Evolutionary conservation across 2,888 invertebrate species (phyloP).

Genomic region (Drosophila nr. fundita): DNA sequence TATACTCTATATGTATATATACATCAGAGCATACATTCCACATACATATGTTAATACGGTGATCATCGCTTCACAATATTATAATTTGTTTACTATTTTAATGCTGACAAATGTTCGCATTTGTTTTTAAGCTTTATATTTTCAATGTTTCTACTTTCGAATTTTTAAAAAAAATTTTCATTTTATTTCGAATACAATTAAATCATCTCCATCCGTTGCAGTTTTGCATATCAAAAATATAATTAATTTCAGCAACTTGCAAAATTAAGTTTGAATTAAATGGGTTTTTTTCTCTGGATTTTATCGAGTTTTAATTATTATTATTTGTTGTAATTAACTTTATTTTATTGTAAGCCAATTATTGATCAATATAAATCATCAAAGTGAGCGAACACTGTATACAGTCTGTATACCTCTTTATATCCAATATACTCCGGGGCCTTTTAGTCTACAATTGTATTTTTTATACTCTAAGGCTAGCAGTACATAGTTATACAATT

Average conservation of each 20-base stretch:
- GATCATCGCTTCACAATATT: background rate
- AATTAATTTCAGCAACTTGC: background rate
- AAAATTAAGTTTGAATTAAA: background rate
- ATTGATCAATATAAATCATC: background rate
- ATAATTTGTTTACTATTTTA: background rate
- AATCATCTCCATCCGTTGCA: background rate
- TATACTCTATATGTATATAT: background rate
- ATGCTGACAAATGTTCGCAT: background rate
- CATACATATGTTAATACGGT: constrained; percentile 6
- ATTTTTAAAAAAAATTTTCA: background rate
- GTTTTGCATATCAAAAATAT: background rate
- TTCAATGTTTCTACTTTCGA: background rate
- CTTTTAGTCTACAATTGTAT: constrained; percentile 17
- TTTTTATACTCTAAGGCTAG: constrained; percentile 18
- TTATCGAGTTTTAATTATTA: background rate
- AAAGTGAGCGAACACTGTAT: background rate
- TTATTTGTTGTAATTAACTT: background rate
- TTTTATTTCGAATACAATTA: background rate
- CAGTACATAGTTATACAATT: constrained; percentile 55
- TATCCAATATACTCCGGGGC: background rate
- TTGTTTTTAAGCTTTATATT: background rate
- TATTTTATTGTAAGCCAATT: background rate
- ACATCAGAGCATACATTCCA: constrained; percentile 34
- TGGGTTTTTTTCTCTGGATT: background rate
- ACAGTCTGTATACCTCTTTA: background rate